Evolutionary conservation across 2,888 invertebrate species (phyloP).

Genomic region (Dryococelus australis): DNA sequence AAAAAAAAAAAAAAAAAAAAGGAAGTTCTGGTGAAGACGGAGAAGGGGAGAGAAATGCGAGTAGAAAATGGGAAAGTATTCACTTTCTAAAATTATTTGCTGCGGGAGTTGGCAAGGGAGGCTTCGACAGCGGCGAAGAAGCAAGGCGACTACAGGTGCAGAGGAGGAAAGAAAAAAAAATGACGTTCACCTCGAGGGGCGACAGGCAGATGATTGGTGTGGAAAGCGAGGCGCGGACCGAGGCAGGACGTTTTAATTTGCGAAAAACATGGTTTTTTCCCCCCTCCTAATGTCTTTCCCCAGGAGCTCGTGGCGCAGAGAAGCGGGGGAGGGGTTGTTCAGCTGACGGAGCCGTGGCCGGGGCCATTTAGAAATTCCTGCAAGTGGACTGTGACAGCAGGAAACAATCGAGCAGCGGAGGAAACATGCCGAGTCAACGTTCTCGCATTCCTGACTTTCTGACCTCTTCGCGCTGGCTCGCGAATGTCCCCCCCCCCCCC

Average conservation of each 20-base stretch:
- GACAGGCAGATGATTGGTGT: neutral
- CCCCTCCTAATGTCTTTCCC: no score
- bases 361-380: neutral
- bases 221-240: neutral
- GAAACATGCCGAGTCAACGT: neutral
- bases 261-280: neutral
- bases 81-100: constrained; percentile 2
- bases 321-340: neutral
- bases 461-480: no score
- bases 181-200: neutral
- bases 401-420: neutral
- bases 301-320: no score
- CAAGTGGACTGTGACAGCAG: neutral
- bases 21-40: no score
- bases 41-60: no score
- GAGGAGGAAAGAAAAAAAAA: neutral
- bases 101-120: neutral
- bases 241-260: neutral
- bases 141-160: neutral
- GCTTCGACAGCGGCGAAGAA: neutral
- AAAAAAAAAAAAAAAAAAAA: no score
- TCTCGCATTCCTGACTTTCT: no score
- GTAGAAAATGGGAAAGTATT: no score
- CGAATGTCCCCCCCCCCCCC: no score
- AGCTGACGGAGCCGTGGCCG: neutral